Evolutionary conservation across 2,797 vertebrate species (phyloP).

Genomic region (Mallotus villosus): DNA sequence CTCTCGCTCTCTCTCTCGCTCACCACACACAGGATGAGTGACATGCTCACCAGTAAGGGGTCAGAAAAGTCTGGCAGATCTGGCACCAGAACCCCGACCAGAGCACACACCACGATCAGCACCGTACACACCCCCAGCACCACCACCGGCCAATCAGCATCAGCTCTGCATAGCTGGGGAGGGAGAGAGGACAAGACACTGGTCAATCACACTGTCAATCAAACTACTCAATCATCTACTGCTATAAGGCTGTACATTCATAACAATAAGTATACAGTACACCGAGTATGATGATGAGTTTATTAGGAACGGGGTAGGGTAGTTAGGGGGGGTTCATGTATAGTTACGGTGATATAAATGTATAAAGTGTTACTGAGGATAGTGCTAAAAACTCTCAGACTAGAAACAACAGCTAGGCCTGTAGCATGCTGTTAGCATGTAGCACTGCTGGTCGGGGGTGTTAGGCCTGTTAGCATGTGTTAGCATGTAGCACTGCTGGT

Average conservation of each 20-base stretch:
- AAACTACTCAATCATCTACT: neutral
- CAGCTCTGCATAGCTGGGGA: conserved; percentile 87
- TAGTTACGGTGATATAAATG: neutral
- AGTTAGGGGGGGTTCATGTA: neutral
- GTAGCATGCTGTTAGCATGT: too few species aligned
- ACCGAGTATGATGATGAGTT: too few species aligned
- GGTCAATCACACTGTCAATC: neutral
- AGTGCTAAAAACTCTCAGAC: neutral
- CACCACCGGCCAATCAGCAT: conserved; percentile 98
- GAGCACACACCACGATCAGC: conserved; percentile 91
- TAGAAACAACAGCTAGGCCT: neutral
- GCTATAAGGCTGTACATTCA: too few species aligned
- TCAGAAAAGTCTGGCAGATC: conserved; percentile 98
- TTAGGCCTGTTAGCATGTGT: too few species aligned
- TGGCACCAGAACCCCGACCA: conserved; percentile 91
- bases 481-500: too few species aligned
- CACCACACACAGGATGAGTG: neutral
- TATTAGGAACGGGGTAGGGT: too few species aligned
- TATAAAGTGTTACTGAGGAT: too few species aligned
- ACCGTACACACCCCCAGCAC: conserved; percentile 95
- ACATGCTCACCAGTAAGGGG: conserved; percentile 87
- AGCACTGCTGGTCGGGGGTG: too few species aligned
- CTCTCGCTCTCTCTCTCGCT: neutral
- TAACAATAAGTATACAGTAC: too few species aligned
- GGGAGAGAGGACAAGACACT: neutral